Percentiles rank a stretch among this genome's conserved stretches.
Conservation (phyloP, 2,113 vertebrate species). For the Pipa parva region DNA sequence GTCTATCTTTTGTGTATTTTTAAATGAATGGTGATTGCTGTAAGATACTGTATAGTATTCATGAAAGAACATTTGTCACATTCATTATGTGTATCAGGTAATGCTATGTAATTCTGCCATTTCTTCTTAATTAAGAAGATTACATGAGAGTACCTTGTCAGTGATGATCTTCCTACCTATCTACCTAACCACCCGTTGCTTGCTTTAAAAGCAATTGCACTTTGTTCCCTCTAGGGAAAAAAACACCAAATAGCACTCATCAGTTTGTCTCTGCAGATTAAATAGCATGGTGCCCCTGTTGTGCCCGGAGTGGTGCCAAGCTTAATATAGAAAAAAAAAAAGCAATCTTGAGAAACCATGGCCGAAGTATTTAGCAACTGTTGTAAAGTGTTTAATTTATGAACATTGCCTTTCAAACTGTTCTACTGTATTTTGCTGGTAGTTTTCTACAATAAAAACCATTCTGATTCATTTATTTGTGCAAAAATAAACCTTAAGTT, state of each 20-base stretch:
- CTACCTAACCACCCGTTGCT: not conserved
- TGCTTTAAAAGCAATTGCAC: constrained; percentile 15
- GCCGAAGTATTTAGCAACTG: no score
- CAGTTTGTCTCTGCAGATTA: not conserved
- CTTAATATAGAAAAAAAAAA: no score
- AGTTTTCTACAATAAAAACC: no score
- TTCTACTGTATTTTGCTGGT: no score
- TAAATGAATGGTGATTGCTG: constrained; percentile 43
- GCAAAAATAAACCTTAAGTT: no score
- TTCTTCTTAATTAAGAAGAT: constrained; percentile 30
- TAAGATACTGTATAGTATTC: not conserved
- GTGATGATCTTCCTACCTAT: constrained; percentile 5
- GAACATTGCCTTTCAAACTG: no score
- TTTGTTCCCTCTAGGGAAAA: constrained; percentile 5
- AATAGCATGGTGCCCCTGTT: not conserved
- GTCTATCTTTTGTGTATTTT: constrained; percentile 34
- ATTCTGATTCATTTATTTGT: no score
- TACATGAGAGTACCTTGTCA: constrained; percentile 10
- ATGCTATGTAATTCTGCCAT: constrained; percentile 5
- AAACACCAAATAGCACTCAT: constrained; percentile 2
- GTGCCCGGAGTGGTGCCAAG: no score
- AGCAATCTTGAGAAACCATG: no score
- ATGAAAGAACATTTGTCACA: constrained; percentile 13
- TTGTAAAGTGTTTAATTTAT: no score
- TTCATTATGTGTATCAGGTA: constrained; percentile 11